Evolutionary conservation across 2,113 vertebrate genomes (phyloP).

Genomic region (Myiopsitta monachus): DNA sequence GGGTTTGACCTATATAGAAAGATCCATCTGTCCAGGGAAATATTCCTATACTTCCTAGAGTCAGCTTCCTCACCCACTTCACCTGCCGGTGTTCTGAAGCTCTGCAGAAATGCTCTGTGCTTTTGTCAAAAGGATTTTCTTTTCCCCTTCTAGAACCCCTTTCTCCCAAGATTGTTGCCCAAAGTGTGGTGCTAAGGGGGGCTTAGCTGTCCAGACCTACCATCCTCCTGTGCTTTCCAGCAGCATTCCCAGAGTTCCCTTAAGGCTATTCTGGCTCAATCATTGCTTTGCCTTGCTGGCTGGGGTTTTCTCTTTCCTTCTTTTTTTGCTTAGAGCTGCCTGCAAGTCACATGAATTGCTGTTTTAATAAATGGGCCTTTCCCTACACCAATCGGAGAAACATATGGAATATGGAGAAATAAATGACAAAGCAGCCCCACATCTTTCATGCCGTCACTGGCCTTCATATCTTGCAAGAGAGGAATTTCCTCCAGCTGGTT

Average conservation of each 20-base stretch:
- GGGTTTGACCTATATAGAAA: conserved; percentile 40
- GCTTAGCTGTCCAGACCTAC: not conserved
- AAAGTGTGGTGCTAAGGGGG: not conserved
- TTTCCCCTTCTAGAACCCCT: not conserved
- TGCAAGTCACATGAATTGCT: not conserved
- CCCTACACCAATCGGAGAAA: not conserved
- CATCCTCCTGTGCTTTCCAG: not conserved
- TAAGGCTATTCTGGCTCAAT: not conserved
- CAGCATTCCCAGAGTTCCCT: not conserved
- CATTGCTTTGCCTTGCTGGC: not conserved
- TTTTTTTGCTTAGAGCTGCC: not conserved
- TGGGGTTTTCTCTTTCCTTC: fast-evolving
- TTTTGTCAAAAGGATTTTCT: not conserved
- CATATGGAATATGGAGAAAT: not conserved
- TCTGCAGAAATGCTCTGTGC: not conserved
- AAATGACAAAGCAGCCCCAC: conserved; percentile 2
- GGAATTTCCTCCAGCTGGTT: conserved; percentile 33
- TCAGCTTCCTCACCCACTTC: not conserved
- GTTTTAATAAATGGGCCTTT: conserved; percentile 17
- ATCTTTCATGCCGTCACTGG: not conserved
- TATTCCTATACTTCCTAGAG: not conserved
- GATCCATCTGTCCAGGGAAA: conserved; percentile 16
- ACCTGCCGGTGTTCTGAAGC: not conserved
- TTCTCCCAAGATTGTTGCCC: not conserved
- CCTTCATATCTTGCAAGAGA: not conserved